phyloP scores from a whole-genome alignment of 2,888 invertebrate genomes.

The Brachycybe producta region DNA sequence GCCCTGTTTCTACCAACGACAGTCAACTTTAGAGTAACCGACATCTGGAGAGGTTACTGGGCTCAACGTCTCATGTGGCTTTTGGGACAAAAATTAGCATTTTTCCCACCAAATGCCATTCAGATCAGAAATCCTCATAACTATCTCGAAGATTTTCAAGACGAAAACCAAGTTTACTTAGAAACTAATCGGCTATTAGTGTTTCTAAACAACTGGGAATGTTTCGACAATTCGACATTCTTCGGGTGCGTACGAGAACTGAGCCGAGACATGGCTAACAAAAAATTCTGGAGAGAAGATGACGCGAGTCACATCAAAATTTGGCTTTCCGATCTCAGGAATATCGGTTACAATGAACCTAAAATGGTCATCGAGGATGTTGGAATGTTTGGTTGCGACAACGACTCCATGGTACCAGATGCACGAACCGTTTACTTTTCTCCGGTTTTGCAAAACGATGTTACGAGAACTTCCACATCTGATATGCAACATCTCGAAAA shows the following conservation, averaged over 20 bases:
- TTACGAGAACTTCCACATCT: background rate
- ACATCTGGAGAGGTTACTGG: constrained; percentile 17
- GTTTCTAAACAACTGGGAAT: constrained; percentile 6
- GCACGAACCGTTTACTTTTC: constrained; percentile 3
- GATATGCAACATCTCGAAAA: too few relatives aligned
- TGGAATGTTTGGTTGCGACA: too few relatives aligned
- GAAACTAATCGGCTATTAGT: background rate
- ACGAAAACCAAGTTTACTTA: constrained; percentile 8
- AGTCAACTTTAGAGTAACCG: constrained; percentile 10
- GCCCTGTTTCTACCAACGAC: constrained; percentile 7
- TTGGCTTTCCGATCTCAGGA: constrained; percentile 8
- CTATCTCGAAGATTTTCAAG: constrained; percentile 8
- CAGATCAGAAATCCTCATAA: constrained; percentile 10
- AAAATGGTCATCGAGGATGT: background rate
- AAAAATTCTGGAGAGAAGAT: background rate
- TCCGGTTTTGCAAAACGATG: background rate
- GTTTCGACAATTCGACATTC: background rate
- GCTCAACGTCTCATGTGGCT: constrained; percentile 16
- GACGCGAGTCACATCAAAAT: background rate
- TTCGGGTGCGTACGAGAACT: constrained; percentile 5
- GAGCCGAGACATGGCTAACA: constrained; percentile 3
- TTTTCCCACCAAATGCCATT: constrained; percentile 10
- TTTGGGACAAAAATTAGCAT: constrained; percentile 8
- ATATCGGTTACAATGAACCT: constrained; percentile 9
- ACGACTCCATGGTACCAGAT: background rate